Conservation (phyloP, 2,797 vertebrate species). For the Strix occidentalis region DNA sequence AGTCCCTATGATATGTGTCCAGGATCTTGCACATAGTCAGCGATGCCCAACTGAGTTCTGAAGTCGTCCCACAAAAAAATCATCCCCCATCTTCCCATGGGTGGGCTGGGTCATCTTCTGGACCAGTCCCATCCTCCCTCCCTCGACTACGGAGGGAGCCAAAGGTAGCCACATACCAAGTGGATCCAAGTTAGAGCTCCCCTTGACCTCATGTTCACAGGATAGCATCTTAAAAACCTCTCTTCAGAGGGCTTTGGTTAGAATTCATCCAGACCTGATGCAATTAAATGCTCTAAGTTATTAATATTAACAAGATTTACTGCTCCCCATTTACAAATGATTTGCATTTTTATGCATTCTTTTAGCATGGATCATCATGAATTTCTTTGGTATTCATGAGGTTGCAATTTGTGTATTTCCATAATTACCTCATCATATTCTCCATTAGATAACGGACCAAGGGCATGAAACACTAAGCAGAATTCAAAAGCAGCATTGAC, state of each 20-base stretch:
- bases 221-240: background rate
- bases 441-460: constrained; percentile 36
- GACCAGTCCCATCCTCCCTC: background rate
- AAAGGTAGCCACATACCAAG: background rate
- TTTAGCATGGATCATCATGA: constrained; percentile 34
- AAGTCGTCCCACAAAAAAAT: background rate
- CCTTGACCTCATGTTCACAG: background rate
- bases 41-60: background rate
- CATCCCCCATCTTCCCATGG: background rate
- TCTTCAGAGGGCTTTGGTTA: background rate
- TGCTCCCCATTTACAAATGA: constrained; percentile 46
- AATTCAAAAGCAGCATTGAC: constrained; percentile 21
- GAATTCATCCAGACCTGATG: background rate
- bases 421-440: constrained; percentile 58
- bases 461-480: constrained; percentile 27
- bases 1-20: background rate
- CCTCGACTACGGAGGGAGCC: background rate
- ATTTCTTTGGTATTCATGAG: constrained; percentile 55
- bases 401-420: constrained; percentile 59
- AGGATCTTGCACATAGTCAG: background rate
- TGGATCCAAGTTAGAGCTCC: background rate
- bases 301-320: constrained; percentile 53
- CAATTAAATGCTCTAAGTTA: constrained; percentile 36
- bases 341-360: constrained; percentile 54
- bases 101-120: background rate